Base-by-base conservation (phyloP, 2,888 invertebrate genomes). In the Bibio marci region DNA sequence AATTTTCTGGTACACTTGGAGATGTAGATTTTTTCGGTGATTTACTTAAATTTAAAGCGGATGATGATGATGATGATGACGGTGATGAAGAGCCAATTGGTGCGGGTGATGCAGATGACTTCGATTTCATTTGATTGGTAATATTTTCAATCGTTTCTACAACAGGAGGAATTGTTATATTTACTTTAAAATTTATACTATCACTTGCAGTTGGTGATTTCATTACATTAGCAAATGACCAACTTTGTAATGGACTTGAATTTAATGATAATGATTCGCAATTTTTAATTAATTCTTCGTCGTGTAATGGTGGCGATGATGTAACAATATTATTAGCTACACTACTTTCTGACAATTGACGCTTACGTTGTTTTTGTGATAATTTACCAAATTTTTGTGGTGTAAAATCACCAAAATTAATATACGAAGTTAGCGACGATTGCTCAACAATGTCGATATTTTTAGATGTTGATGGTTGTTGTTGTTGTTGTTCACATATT, bases 321-420 rank as follows among this genome's bases (percentile, higher is more conserved):
- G 53, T 45, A 1, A 45, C 35, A 18, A 49, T 43, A 35, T 14
- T 35, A 13, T 17, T 39, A 14, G 26, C 28, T 4, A 13, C 7
- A 41, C 45, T 50, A 37, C 48, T 53, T 44, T 66, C 65, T 0
- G 65, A 64, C 7, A 64, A 59, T 30, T 69, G 50, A 30, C 66
- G 60, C 46, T 71, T 71, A 27, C 70, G 57, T 49, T 70, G 67
- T 46, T 71, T 72, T 48, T 73, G 73, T 2, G 72, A 72, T 3
- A 71, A 46, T 50, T 66, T 70, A 14, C 56, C 55, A 1, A 45
- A 30, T 34, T 46, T 48, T 3, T 43, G 19, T 22, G 57, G 52
- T n/a, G 54, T 51, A 31, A 59, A 47, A 26, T 55, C 50, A 25
- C 51, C 52, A 3, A 61, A 45, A 45, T 55, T 57, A 3, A 60